Conservation (phyloP, 2,888 invertebrate species). For the Drosophila atripex region DNA sequence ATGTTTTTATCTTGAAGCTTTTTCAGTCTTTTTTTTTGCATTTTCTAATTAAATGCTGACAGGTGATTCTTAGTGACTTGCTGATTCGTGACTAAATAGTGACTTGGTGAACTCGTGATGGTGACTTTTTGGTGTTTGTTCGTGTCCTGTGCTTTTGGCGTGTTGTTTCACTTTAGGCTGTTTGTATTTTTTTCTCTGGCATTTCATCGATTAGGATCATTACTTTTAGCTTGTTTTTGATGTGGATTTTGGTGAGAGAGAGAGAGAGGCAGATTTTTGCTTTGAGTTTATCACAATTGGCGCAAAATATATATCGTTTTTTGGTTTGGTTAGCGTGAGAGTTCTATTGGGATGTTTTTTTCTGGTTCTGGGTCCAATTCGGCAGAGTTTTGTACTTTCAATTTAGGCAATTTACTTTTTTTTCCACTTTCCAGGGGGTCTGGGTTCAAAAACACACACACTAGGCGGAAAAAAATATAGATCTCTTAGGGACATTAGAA, state of each 20-base stretch:
- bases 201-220: slow-evolving; percentile 23
- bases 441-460: slow-evolving; percentile 39
- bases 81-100: slow-evolving; percentile 38
- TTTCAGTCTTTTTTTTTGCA: slow-evolving; percentile 21
- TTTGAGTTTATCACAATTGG: slow-evolving; percentile 42
- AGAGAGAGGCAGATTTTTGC: slow-evolving; percentile 10
- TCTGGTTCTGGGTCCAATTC: slow-evolving; percentile 43
- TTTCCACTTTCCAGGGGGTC: slow-evolving; percentile 58
- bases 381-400: no score
- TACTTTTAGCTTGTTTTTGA: slow-evolving; percentile 19
- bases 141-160: slow-evolving; percentile 51
- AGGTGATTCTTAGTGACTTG: slow-evolving; percentile 42
- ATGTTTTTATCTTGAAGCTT: slow-evolving; percentile 13
- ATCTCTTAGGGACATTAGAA: slow-evolving; percentile 13
- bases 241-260: slow-evolving; percentile 50
- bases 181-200: slow-evolving; percentile 31
- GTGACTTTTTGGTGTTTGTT: slow-evolving; percentile 40
- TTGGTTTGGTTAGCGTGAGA: slow-evolving; percentile 43
- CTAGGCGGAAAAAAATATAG: slow-evolving; percentile 33
- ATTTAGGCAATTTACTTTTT: slow-evolving; percentile 37
- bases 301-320: slow-evolving; percentile 25
- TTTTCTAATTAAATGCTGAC: slow-evolving; percentile 43
- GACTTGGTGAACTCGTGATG: slow-evolving; percentile 41
- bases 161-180: slow-evolving; percentile 49
- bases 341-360: slow-evolving; percentile 25